These are phyloP conservation scores for Phoxinus phoxinus DNA, from an alignment of 2,113 vertebrate genomes.

Conservation along the genomic window DNA sequence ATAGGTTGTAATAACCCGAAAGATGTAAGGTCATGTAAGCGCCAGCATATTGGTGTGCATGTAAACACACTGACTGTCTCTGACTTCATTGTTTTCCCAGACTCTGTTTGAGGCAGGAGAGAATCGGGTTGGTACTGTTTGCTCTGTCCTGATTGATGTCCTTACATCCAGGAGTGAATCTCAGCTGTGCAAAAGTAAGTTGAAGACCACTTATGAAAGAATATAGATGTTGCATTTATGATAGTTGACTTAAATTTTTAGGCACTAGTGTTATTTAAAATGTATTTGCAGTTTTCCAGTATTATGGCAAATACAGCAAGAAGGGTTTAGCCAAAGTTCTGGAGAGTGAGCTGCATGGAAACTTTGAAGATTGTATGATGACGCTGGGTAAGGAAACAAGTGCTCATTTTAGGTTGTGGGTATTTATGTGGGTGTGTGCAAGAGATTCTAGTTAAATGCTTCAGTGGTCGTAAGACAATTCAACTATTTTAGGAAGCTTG, in stretches of 20 bases:
- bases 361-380: conserved; percentile 87
- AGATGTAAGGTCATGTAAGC: background rate
- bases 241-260: background rate
- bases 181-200: conserved; percentile 85
- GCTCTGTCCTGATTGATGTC: conserved; percentile 76
- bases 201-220: background rate
- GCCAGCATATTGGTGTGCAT: background rate
- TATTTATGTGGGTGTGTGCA: conserved; percentile 7
- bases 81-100: conserved; percentile 60
- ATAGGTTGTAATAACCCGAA: background rate
- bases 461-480: background rate
- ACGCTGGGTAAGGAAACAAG: conserved; percentile 80
- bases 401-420: background rate
- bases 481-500: background rate
- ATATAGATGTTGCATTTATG: background rate
- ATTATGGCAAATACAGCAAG: conserved; percentile 80
- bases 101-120: conserved; percentile 88
- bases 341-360: conserved; percentile 84
- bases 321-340: conserved; percentile 84
- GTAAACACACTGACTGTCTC: background rate
- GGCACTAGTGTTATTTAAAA: background rate
- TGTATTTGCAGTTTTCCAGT: conserved; percentile 78
- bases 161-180: conserved; percentile 77
- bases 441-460: background rate
- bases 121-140: conserved; percentile 74